These are phyloP conservation scores for Zoroaster sp. DNA, from an alignment of 53 echinoderm and acorn worm genomes.

Conservation along the genomic window DNA sequence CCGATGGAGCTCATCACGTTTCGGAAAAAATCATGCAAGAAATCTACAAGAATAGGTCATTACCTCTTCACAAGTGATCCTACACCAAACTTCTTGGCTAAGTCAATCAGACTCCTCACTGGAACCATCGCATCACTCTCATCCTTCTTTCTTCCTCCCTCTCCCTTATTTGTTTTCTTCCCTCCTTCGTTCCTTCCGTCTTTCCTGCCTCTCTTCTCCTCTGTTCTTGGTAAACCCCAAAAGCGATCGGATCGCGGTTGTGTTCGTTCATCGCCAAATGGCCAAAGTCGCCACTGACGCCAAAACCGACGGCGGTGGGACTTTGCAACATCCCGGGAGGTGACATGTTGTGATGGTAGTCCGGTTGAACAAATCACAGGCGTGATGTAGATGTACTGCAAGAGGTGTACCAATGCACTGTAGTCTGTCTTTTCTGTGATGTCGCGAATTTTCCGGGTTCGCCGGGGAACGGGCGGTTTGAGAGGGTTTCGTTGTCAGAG, in stretches of 20 bases:
- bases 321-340: not conserved
- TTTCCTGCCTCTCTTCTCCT: slow-evolving; percentile 19
- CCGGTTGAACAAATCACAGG: slow-evolving; percentile 75
- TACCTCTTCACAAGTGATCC: slow-evolving; percentile 83
- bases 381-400: slow-evolving; percentile 85
- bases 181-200: slow-evolving; percentile 47
- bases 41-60: not conserved
- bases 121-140: slow-evolving; percentile 43
- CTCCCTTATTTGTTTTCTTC: slow-evolving; percentile 64
- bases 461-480: slow-evolving; percentile 2
- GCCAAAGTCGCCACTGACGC: slow-evolving; percentile 7
- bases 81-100: slow-evolving; percentile 94
- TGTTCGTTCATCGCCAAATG: slow-evolving; percentile 60
- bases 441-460: slow-evolving; percentile 37
- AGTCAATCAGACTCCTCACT: slow-evolving; percentile 62
- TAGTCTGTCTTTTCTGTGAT: slow-evolving; percentile 60
- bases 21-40: not conserved
- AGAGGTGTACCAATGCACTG: slow-evolving; percentile 60
- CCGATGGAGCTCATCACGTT: not conserved
- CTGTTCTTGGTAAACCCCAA: slow-evolving; percentile 64
- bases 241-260: slow-evolving; percentile 67
- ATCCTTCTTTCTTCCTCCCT: not conserved
- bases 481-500: no score
- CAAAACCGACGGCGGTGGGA: not conserved
- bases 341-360: slow-evolving; percentile 21